These are phyloP conservation scores for Ctenosaura bakeri DNA, from an alignment of 2,797 vertebrate genomes.

Conservation along the genomic window DNA sequence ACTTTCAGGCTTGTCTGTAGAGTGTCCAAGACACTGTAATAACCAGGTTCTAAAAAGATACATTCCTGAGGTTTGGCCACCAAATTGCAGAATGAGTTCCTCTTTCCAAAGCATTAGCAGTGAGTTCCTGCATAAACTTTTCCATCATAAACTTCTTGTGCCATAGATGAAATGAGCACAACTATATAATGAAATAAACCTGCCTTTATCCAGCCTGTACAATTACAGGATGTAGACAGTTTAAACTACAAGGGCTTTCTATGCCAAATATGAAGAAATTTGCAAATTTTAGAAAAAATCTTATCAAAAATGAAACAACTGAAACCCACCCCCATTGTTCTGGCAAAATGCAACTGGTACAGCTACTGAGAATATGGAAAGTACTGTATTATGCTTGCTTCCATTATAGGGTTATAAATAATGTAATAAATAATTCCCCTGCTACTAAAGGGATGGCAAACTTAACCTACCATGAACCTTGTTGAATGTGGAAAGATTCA, in stretches of 20 bases:
- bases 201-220: neutral
- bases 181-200: neutral
- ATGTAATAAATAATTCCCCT: too few relatives aligned
- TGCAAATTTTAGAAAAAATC: neutral
- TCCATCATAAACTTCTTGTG: neutral
- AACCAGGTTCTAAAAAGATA: conserved; percentile 13
- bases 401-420: neutral
- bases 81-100: conserved; percentile 24
- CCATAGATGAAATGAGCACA: neutral
- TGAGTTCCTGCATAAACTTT: neutral
- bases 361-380: neutral
- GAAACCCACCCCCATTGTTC: neutral
- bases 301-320: neutral
- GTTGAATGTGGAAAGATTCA: neutral
- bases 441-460: neutral
- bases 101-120: conserved; percentile 36
- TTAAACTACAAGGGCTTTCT: neutral
- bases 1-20: conserved; percentile 40
- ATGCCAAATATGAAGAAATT: too few relatives aligned
- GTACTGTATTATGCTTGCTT: neutral
- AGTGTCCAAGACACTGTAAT: neutral
- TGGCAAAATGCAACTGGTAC: neutral
- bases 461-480: neutral
- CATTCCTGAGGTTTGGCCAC: conserved; percentile 42
- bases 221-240: neutral